Conservation (phyloP, 2,113 vertebrate genomes). For the Athene cunicularia region DNA sequence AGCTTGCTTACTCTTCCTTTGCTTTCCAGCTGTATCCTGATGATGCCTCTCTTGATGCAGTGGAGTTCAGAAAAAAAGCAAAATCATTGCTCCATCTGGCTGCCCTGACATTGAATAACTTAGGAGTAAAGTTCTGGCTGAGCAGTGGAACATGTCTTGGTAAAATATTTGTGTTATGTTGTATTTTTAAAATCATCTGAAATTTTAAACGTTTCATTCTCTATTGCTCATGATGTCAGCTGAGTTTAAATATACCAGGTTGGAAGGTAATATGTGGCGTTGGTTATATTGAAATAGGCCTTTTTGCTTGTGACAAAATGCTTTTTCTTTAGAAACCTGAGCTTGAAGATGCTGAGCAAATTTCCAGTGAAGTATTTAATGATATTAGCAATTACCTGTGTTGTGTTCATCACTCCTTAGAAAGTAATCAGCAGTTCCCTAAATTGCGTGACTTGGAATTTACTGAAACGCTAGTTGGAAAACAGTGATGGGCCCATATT, state of each 20-base stretch:
- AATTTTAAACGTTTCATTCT: background rate
- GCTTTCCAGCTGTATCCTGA: constrained; percentile 87
- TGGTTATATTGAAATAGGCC: background rate
- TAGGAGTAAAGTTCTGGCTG: constrained; percentile 91
- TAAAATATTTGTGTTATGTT: constrained; percentile 59
- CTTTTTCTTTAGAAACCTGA: background rate
- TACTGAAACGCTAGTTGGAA: background rate
- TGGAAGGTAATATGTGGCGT: background rate
- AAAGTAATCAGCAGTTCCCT: background rate
- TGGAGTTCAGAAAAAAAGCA: constrained; percentile 88
- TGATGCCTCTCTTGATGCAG: constrained; percentile 82
- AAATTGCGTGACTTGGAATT: background rate
- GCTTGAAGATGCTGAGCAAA: background rate
- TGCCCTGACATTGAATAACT: constrained; percentile 74
- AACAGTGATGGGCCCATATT: background rate
- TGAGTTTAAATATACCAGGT: background rate
- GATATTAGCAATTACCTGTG: background rate
- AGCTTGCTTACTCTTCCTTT: background rate
- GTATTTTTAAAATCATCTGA: background rate
- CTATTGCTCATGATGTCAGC: background rate
- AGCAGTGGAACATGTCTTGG: constrained; percentile 97
- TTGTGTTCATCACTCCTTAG: background rate
- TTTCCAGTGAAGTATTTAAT: background rate
- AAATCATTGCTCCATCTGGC: constrained; percentile 87
- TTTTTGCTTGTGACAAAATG: background rate